phyloP scores from a whole-genome alignment of 1,140 invertebrate genomes.

The Pogonomyrmex californicus region DNA sequence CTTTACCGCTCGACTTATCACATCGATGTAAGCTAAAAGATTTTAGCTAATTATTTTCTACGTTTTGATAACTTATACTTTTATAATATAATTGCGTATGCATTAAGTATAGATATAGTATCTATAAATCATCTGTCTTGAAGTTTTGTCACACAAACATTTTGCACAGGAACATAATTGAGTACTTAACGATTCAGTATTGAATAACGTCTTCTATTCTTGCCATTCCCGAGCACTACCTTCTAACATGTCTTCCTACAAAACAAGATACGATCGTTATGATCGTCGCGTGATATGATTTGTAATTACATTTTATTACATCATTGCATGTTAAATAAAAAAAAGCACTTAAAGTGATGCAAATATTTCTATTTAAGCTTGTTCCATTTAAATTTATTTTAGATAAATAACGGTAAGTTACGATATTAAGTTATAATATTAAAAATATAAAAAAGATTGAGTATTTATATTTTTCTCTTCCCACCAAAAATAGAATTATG shows the following conservation, averaged over 20 bases:
- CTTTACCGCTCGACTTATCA: conserved; percentile 28
- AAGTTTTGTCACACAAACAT: background rate
- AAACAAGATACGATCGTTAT: background rate
- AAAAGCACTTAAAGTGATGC: conserved; percentile 1
- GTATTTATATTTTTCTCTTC: background rate
- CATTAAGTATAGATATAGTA: background rate
- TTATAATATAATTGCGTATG: conserved; percentile 46
- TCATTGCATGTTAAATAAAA: conserved; percentile 43
- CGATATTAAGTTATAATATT: background rate
- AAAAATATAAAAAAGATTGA: background rate
- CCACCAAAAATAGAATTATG: background rate
- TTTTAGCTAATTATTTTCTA: conserved; percentile 5
- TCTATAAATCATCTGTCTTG: background rate
- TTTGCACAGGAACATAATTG: background rate
- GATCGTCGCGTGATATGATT: conserved; percentile 32
- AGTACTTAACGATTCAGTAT: conserved; percentile 37
- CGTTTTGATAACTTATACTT: conserved; percentile 56
- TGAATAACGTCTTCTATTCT: conserved; percentile 35
- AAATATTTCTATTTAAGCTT: background rate
- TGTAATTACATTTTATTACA: conserved; percentile 36
- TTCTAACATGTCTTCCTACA: conserved; percentile 46
- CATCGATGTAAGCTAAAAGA: conserved; percentile 40
- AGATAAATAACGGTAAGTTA: conserved; percentile 27
- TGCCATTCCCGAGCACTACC: conserved; percentile 18
- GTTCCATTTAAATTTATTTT: background rate